Conservation (phyloP, 2,888 invertebrate species). For the Bombylius discolor region DNA sequence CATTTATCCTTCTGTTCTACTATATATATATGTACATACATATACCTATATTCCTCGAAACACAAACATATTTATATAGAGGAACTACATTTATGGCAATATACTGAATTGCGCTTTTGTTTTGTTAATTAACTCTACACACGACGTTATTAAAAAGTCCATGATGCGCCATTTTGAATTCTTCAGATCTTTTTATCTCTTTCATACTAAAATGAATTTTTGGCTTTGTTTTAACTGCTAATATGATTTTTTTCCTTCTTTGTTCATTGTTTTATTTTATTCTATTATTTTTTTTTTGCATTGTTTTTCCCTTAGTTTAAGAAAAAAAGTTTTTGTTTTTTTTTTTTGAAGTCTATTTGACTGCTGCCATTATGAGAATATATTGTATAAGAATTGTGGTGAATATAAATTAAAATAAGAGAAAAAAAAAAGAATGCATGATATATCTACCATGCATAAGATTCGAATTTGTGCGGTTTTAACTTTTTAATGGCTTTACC, state of each 20-base stretch:
- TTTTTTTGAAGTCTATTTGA: neutral
- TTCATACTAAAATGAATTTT: neutral
- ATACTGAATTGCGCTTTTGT: neutral
- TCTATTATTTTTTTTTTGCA: constrained; percentile 1
- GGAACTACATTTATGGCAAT: no score
- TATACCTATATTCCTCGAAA: neutral
- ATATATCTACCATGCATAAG: no score
- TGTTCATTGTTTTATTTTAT: neutral
- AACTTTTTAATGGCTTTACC: no score
- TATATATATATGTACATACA: neutral
- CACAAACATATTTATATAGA: neutral
- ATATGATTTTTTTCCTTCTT: constrained; percentile 1
- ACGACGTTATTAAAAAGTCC: neutral
- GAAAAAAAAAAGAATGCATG: no score
- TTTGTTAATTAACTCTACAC: constrained; percentile 7
- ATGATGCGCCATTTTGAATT: constrained; percentile 9
- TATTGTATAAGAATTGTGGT: neutral
- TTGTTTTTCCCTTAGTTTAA: neutral
- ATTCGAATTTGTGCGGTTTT: no score
- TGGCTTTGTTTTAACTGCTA: constrained; percentile 6
- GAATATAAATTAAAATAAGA: neutral
- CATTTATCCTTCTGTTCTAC: no score
- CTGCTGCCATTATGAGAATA: neutral
- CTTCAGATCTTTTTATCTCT: neutral
- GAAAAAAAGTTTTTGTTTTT: neutral